phyloP scores from a whole-genome alignment of 2,113 vertebrate species.

The Mugil cephalus region DNA sequence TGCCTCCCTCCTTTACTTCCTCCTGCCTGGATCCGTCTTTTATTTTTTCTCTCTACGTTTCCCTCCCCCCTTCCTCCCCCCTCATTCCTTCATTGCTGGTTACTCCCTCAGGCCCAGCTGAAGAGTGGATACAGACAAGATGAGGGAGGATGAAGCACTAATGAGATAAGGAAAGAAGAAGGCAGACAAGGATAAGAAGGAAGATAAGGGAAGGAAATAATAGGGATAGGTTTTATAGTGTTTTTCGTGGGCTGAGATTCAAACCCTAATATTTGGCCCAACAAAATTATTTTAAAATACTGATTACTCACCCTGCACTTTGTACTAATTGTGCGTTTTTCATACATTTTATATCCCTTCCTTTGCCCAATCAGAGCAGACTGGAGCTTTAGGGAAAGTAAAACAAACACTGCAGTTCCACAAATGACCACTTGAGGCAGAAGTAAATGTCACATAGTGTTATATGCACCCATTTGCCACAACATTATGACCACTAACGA shows the following conservation, averaged over 20 bases:
- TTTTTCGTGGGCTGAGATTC: not conserved
- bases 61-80: not conserved
- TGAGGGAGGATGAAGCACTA: slow-evolving; percentile 26
- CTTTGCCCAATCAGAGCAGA: too few species aligned
- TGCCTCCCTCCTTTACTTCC: not conserved
- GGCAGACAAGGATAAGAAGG: slow-evolving; percentile 12
- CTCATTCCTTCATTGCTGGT: slow-evolving; percentile 14
- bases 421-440: too few species aligned
- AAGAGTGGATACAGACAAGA: slow-evolving; percentile 24
- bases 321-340: too few species aligned
- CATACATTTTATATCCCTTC: too few species aligned
- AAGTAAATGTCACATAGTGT: too few species aligned
- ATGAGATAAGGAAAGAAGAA: slow-evolving; percentile 27
- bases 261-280: too few species aligned
- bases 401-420: too few species aligned
- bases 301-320: too few species aligned
- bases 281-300: too few species aligned
- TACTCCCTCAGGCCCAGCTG: slow-evolving; percentile 18
- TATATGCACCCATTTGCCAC: too few species aligned
- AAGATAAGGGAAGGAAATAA: not conserved
- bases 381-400: too few species aligned
- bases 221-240: not conserved
- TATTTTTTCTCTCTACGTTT: not conserved
- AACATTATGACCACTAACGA: too few species aligned
- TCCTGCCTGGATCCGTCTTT: not conserved